Evolutionary conservation across 2,113 vertebrate genomes (phyloP).

Genomic region (Okapia johnstoni): DNA sequence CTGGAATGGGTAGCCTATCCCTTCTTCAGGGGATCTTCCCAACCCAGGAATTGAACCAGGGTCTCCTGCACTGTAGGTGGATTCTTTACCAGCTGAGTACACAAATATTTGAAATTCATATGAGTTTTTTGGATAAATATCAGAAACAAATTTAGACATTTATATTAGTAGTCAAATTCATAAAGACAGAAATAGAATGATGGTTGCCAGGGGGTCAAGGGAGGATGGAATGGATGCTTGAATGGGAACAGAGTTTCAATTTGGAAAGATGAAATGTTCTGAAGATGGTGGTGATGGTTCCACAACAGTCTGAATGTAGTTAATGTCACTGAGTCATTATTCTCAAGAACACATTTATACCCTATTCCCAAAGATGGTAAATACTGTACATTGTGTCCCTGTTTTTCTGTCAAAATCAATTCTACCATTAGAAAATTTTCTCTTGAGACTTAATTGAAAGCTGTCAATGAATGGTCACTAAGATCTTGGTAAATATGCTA

Average conservation of each 20-base stretch:
- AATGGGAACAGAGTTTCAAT: neutral
- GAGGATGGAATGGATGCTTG: rapidly evolving
- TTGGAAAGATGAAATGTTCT: neutral
- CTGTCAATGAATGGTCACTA: neutral
- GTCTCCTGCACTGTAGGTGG: neutral
- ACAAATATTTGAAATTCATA: neutral
- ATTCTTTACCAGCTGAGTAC: neutral
- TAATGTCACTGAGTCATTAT: neutral
- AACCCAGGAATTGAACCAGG: neutral
- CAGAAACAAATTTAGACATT: neutral
- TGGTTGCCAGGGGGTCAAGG: rapidly evolving
- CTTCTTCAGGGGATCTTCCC: neutral
- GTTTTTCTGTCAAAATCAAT: conserved; percentile 55
- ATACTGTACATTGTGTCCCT: conserved; percentile 1
- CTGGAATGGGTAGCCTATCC: neutral
- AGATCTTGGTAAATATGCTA: neutral
- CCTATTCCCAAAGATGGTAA: neutral
- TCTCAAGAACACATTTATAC: neutral
- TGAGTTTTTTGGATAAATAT: neutral
- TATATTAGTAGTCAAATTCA: neutral
- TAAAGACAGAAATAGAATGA: neutral
- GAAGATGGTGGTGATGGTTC: neutral
- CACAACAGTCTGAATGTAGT: neutral
- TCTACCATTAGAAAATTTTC: neutral
- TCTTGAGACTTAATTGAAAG: neutral